A percentile compares a stretch with the other conserved stretches of the same genome.
Conservation (phyloP, 2,888 invertebrate genomes). For the Leistus spinibarbis region DNA sequence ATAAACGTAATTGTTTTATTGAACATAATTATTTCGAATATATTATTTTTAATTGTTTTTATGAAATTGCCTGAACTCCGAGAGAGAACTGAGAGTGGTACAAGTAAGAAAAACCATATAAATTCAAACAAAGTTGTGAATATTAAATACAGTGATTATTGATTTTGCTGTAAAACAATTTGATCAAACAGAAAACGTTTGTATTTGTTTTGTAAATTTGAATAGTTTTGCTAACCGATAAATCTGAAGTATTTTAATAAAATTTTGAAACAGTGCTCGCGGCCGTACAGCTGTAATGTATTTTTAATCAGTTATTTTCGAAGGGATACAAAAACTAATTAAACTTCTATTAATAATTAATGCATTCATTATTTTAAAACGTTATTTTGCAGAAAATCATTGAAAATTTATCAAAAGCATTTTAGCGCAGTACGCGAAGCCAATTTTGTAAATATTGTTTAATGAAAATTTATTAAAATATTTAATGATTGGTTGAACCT, state of each 20-base stretch:
- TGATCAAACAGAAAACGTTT: neutral
- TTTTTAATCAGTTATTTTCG: conserved; percentile 30
- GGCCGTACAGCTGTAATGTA: neutral
- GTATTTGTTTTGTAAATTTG: neutral
- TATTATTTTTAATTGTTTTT: too few species aligned
- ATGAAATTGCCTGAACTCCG: neutral
- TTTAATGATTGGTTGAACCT: neutral
- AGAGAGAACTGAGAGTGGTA: neutral
- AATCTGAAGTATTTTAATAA: neutral
- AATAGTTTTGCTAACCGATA: neutral
- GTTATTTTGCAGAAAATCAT: conserved; percentile 15
- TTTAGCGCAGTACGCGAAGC: neutral
- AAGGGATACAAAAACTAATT: conserved; percentile 25
- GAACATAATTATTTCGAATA: too few species aligned
- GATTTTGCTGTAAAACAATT: neutral
- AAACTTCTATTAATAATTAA: conserved; percentile 28
- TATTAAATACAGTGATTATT: neutral
- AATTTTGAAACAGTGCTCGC: neutral
- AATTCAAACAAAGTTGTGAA: neutral
- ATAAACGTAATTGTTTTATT: too few species aligned
- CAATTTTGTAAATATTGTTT: neutral
- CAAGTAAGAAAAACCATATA: neutral
- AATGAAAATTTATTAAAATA: neutral
- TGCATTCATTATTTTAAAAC: conserved; percentile 22
- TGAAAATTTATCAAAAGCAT: conserved; percentile 15